phyloP scores from a whole-genome alignment of 2,113 vertebrate genomes.

The Etia nguti region DNA sequence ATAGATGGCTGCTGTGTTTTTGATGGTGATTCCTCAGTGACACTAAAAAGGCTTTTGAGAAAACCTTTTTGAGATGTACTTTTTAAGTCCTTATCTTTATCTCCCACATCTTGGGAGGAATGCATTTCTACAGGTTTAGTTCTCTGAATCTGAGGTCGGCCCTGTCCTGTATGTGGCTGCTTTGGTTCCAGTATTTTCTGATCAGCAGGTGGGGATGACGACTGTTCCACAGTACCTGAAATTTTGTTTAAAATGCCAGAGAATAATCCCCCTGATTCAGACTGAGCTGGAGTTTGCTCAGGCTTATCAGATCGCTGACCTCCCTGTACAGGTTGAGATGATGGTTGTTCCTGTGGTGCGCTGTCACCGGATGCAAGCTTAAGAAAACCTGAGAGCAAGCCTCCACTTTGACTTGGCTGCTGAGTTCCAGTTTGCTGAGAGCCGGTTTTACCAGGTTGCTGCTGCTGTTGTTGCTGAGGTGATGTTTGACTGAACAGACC shows the following conservation, averaged over 20 bases:
- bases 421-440: slow-evolving; percentile 28
- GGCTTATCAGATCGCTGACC: slow-evolving; percentile 7
- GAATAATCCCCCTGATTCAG: slow-evolving; percentile 68
- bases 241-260: slow-evolving; percentile 70
- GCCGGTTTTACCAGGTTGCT: slow-evolving; percentile 22
- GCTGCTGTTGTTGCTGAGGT: slow-evolving; percentile 20
- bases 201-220: background rate
- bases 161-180: slow-evolving; percentile 24
- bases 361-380: slow-evolving; percentile 77
- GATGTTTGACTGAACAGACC: slow-evolving; percentile 55
- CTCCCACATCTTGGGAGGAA: slow-evolving; percentile 35
- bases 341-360: slow-evolving; percentile 31
- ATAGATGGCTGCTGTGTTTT: slow-evolving; percentile 41
- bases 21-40: slow-evolving; percentile 64
- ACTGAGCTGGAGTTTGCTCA: slow-evolving; percentile 25
- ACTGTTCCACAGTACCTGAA: slow-evolving; percentile 37
- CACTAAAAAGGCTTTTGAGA: slow-evolving; percentile 74
- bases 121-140: slow-evolving; percentile 60
- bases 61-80: slow-evolving; percentile 61
- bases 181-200: slow-evolving; percentile 35
- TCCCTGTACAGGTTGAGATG: slow-evolving; percentile 2
- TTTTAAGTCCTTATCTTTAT: slow-evolving; percentile 52
- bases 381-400: slow-evolving; percentile 70
- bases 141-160: slow-evolving; percentile 60
- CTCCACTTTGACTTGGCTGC: slow-evolving; percentile 52